Percentiles rank a stretch among this genome's conserved stretches.
Evolutionary conservation across 2,888 invertebrate genomes (phyloP).

Genomic region (Caradrina kadenii): DNA sequence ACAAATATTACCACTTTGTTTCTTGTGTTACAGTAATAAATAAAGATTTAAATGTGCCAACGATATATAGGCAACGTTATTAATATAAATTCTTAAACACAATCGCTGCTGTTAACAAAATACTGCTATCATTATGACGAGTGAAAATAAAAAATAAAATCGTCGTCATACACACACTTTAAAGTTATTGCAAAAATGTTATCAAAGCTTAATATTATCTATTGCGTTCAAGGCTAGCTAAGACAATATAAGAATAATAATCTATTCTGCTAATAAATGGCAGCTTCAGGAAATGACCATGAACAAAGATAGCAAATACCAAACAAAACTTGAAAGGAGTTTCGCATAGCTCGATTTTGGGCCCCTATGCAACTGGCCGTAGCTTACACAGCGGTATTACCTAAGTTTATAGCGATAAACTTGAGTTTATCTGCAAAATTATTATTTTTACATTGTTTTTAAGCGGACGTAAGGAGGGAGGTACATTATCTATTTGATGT

Average conservation of each 20-base stretch:
- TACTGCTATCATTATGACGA: constrained; percentile 4
- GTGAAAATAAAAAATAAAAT: constrained; percentile 9
- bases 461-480: too few relatives aligned
- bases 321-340: background rate
- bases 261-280: background rate
- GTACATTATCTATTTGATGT: too few relatives aligned
- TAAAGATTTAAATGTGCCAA: background rate
- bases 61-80: constrained; percentile 15
- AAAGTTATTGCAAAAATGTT: background rate
- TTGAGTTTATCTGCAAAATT: too few relatives aligned
- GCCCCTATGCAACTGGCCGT: background rate
- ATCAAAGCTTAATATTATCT: constrained; percentile 6
- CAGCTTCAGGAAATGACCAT: background rate
- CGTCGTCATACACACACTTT: background rate
- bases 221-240: background rate
- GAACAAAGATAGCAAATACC: background rate
- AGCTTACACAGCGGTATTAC: too few relatives aligned
- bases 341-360: background rate
- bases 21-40: constrained; percentile 17
- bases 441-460: too few relatives aligned
- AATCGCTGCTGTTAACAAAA: constrained; percentile 5
- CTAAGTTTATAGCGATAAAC: too few relatives aligned
- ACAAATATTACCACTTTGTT: constrained; percentile 9
- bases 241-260: too few relatives aligned
- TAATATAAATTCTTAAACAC: background rate